Conservation (phyloP, 2,797 vertebrate genomes). For the Crocodylus rhombifer region DNA sequence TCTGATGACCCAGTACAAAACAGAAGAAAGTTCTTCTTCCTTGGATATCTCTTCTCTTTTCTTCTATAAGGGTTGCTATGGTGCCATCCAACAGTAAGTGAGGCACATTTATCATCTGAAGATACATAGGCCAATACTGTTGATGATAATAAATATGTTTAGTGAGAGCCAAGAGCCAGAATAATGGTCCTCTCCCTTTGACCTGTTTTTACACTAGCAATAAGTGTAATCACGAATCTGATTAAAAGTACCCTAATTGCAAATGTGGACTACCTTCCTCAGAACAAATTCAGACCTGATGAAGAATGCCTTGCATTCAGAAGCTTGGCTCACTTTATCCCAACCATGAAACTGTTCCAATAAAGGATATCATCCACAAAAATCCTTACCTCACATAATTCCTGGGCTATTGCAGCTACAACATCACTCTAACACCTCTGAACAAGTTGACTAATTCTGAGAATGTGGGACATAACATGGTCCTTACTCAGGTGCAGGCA, state of each 20-base stretch:
- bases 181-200: not conserved
- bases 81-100: not conserved
- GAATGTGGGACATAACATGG: not conserved
- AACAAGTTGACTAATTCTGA: not conserved
- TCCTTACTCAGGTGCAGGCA: not conserved
- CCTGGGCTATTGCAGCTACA: too few relatives aligned
- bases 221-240: not conserved
- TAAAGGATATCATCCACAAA: too few relatives aligned
- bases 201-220: not conserved
- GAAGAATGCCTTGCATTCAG: too few relatives aligned
- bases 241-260: not conserved
- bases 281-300: too few relatives aligned
- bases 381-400: too few relatives aligned
- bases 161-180: not conserved
- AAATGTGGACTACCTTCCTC: not conserved
- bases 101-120: not conserved
- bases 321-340: too few relatives aligned
- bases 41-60: not conserved
- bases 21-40: fast-evolving
- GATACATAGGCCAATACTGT: not conserved
- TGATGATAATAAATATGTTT: not conserved
- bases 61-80: not conserved
- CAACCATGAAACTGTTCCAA: too few relatives aligned
- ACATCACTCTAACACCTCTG: too few relatives aligned
- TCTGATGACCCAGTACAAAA: not conserved